Evolutionary conservation across 2,888 invertebrate genomes (phyloP).

Genomic region (Orchesellides sinensis): DNA sequence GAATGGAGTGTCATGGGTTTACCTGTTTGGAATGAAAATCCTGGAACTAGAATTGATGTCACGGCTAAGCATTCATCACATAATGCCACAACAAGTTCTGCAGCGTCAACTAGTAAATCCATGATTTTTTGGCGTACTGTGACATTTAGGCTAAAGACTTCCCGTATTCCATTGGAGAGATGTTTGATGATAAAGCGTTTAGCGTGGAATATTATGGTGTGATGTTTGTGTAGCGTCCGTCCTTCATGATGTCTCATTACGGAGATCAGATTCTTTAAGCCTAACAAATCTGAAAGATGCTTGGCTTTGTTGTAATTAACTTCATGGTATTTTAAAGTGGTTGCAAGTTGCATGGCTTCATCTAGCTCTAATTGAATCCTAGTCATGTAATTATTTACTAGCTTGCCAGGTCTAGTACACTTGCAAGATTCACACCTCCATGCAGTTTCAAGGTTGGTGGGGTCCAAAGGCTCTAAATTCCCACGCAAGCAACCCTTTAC

Average conservation of each 20-base stretch:
- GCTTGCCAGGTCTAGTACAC: slow-evolving; percentile 27
- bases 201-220: slow-evolving; percentile 49
- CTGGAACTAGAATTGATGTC: slow-evolving; percentile 28
- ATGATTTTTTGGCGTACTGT: slow-evolving; percentile 20
- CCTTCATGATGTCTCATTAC: slow-evolving; percentile 50
- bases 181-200: slow-evolving; percentile 44
- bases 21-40: slow-evolving; percentile 46
- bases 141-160: slow-evolving; percentile 46
- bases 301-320: slow-evolving; percentile 40
- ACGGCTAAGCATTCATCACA: slow-evolving; percentile 53
- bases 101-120: slow-evolving; percentile 45
- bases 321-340: slow-evolving; percentile 21
- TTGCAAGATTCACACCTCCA: slow-evolving; percentile 44
- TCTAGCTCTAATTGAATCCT: slow-evolving; percentile 54
- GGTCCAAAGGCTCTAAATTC: slow-evolving; percentile 28
- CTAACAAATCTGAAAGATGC: slow-evolving; percentile 31
- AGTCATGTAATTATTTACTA: slow-evolving; percentile 58
- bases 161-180: slow-evolving; percentile 25
- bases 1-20: too few species aligned
- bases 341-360: slow-evolving; percentile 38
- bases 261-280: slow-evolving; percentile 39
- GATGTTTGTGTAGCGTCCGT: slow-evolving; percentile 41
- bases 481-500: slow-evolving; percentile 50
- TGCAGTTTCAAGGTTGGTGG: slow-evolving; percentile 27
- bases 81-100: slow-evolving; percentile 21